phyloP scores from a whole-genome alignment of 37 sponge, comb jelly and placozoan genomes.

The Cliona cf. orientalis region DNA sequence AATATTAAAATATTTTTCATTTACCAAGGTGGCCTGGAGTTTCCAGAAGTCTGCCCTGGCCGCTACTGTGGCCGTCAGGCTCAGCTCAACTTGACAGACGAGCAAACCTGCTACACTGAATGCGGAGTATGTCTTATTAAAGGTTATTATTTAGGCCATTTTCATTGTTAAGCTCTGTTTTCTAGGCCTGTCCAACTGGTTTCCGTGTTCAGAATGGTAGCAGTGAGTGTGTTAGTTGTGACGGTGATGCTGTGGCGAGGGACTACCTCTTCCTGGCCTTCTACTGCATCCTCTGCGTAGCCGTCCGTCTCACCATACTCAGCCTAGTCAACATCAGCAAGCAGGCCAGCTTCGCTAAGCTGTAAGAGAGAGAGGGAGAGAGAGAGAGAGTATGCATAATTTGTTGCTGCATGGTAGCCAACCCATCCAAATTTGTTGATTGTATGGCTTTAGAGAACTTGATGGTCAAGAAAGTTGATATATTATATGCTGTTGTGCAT shows the following conservation, averaged over 20 bases:
- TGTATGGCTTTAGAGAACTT: too few relatives aligned
- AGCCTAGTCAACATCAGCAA: not conserved
- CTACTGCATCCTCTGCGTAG: conserved; percentile 16
- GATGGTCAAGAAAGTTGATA: not conserved
- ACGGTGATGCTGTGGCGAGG: conserved; percentile 8
- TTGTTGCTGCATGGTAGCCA: too few relatives aligned
- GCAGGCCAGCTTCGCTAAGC: not conserved
- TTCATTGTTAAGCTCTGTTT: not conserved
- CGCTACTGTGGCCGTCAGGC: conserved; percentile 58
- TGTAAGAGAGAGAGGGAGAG: conserved; percentile 8
- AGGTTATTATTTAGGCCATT: too few relatives aligned
- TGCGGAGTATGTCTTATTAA: too few relatives aligned
- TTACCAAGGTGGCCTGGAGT: not conserved
- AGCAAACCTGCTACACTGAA: too few relatives aligned
- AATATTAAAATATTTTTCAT: too few relatives aligned
- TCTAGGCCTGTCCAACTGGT: conserved; percentile 46
- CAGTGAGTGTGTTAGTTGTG: conserved; percentile 35
- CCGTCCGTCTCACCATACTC: conserved; percentile 4
- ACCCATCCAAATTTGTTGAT: too few relatives aligned
- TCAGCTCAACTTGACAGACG: too few relatives aligned
- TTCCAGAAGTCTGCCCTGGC: conserved; percentile 25
- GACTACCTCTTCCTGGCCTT: conserved; percentile 60
- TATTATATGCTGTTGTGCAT: not conserved
- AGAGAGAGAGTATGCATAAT: not conserved
- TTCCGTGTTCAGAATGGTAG: conserved; percentile 1